Percentiles rank a stretch among this genome's conserved stretches.
These are phyloP conservation scores for Zaprionus taronus DNA, from an alignment of 1,140 invertebrate genomes.

Conservation along the genomic window DNA sequence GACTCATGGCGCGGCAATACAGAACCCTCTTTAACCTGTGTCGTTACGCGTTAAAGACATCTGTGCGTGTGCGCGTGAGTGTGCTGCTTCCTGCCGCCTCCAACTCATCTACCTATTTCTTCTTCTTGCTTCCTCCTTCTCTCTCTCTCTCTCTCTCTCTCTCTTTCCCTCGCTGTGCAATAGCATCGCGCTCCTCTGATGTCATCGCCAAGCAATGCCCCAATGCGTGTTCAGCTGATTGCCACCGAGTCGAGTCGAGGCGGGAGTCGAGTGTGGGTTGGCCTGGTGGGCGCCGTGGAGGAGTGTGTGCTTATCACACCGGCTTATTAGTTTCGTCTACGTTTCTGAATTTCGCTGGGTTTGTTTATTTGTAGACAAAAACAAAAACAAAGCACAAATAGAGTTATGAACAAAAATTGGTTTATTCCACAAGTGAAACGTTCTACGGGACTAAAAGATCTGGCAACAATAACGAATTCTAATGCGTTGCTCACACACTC, in stretches of 20 bases:
- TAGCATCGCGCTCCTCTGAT: slow-evolving; percentile 49
- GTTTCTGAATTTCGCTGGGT: slow-evolving; percentile 13
- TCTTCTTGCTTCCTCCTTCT: background rate
- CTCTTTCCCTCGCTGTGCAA: slow-evolving; percentile 39
- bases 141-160: background rate
- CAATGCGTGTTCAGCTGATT: slow-evolving; percentile 38
- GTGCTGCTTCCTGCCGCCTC: slow-evolving; percentile 12
- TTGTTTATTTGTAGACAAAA: slow-evolving; percentile 28
- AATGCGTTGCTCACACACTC: slow-evolving; percentile 14
- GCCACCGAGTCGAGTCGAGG: background rate
- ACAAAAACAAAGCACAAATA: background rate
- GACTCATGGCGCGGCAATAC: slow-evolving; percentile 12
- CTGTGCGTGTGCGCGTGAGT: background rate
- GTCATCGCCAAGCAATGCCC: slow-evolving; percentile 70
- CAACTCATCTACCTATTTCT: background rate
- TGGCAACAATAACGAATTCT: slow-evolving; percentile 14
- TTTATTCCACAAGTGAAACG: slow-evolving; percentile 15
- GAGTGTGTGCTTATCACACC: slow-evolving; percentile 23
- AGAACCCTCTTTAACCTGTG: slow-evolving; percentile 1
- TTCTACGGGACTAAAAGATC: slow-evolving; percentile 6
- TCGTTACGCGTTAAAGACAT: background rate
- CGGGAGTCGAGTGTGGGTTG: background rate
- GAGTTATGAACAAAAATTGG: slow-evolving; percentile 1
- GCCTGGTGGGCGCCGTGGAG: background rate
- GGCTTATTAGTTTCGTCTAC: slow-evolving; percentile 7